Percentiles rank a stretch among this genome's conserved stretches.
These are phyloP conservation scores for Gasterosteus nipponicus DNA, from an alignment of 2,113 vertebrate genomes.

Conservation along the genomic window DNA sequence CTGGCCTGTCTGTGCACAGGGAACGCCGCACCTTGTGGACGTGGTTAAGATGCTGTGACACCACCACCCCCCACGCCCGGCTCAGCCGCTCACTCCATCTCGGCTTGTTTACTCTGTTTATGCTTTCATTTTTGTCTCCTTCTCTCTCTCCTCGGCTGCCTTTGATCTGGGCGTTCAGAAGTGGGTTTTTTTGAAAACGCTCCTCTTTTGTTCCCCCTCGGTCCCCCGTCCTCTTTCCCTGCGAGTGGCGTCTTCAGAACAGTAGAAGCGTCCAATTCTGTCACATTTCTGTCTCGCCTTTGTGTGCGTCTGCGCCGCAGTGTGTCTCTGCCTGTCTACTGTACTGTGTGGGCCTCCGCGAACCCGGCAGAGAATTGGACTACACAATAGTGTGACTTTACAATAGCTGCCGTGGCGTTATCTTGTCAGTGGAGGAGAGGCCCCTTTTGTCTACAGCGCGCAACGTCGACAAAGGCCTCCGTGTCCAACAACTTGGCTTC, in stretches of 20 bases:
- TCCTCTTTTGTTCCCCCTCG: slow-evolving; percentile 63
- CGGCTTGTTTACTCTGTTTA: slow-evolving; percentile 69
- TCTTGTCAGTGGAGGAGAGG: slow-evolving; percentile 75
- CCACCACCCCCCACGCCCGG: slow-evolving; percentile 26
- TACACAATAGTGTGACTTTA: slow-evolving; percentile 74
- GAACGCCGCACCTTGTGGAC: slow-evolving; percentile 48
- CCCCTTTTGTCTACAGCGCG: slow-evolving; percentile 71
- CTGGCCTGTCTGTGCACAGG: slow-evolving; percentile 29
- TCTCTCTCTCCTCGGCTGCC: slow-evolving; percentile 42
- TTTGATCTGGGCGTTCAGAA: slow-evolving; percentile 77
- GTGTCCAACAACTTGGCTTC: slow-evolving; percentile 52
- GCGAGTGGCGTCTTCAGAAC: slow-evolving; percentile 60
- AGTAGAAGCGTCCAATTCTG: slow-evolving; percentile 74
- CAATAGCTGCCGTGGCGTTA: slow-evolving; percentile 72
- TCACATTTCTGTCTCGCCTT: slow-evolving; percentile 71
- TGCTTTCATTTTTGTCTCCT: slow-evolving; percentile 50
- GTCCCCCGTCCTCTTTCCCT: slow-evolving; percentile 57
- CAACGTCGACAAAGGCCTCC: slow-evolving; percentile 55
- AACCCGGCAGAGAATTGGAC: slow-evolving; percentile 54
- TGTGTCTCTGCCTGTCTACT: slow-evolving; percentile 44
- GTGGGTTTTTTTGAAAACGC: slow-evolving; percentile 70
- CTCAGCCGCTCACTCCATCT: slow-evolving; percentile 49
- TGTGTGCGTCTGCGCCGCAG: slow-evolving; percentile 58
- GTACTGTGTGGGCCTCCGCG: slow-evolving; percentile 57
- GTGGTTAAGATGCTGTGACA: slow-evolving; percentile 59